Percentiles rank a stretch among this genome's conserved stretches.
Evolutionary conservation across 2,797 vertebrate species (phyloP).

Genomic region (Sebastes miniatus): DNA sequence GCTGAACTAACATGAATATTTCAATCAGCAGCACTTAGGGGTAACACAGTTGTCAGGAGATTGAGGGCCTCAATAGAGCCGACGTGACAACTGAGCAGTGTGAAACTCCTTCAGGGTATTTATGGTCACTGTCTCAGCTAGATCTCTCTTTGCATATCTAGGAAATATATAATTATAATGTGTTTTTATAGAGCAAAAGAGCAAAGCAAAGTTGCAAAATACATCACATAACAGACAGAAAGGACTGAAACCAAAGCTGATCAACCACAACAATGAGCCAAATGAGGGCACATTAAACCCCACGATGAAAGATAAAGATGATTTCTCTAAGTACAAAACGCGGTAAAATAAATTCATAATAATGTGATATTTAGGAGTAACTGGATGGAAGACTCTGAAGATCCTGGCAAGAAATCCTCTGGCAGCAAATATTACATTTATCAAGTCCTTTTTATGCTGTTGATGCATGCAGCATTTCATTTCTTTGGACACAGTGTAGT

Average conservation of each 20-base stretch:
- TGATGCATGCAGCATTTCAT: background rate
- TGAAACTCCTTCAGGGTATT: conserved; percentile 30
- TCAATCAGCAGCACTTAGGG: conserved; percentile 60
- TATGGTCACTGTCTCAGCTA: conserved; percentile 21
- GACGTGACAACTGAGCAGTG: conserved; percentile 21
- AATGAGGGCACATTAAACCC: background rate
- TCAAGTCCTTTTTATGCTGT: conserved; percentile 20
- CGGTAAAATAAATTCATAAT: background rate
- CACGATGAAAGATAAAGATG: background rate
- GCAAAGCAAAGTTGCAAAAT: background rate
- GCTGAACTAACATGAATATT: conserved; percentile 67
- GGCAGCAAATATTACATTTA: conserved; percentile 8
- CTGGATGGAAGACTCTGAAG: background rate
- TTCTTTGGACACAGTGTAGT: conserved; percentile 1
- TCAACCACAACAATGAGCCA: background rate
- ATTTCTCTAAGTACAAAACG: background rate
- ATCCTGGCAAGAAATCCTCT: conserved; percentile 6
- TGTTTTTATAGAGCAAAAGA: background rate
- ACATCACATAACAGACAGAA: background rate
- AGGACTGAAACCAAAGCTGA: background rate
- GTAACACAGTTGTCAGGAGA: conserved; percentile 19
- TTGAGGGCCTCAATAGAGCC: background rate
- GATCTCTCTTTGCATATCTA: background rate
- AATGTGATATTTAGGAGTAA: background rate
- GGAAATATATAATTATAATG: background rate